Percentiles rank a stretch among this genome's conserved stretches.
These are phyloP conservation scores for Macrotrachela quadricornifera DNA, from an alignment of 1,140 invertebrate genomes.

Conservation along the genomic window DNA sequence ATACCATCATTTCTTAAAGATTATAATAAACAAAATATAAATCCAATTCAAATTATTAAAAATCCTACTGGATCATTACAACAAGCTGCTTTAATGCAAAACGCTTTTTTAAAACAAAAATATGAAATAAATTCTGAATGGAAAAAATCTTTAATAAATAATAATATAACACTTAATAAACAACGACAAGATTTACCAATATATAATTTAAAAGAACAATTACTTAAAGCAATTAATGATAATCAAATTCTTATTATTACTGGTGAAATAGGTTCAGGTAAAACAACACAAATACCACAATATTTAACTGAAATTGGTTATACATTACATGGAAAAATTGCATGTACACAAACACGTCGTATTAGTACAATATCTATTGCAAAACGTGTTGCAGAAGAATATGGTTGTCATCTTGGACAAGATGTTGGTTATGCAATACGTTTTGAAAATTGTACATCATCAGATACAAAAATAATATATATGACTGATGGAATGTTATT, in stretches of 20 bases:
- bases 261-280: slow-evolving; percentile 93
- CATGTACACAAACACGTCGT: slow-evolving; percentile 83
- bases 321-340: slow-evolving; percentile 60
- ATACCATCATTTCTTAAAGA: too few species aligned
- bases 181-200: slow-evolving; percentile 86
- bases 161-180: slow-evolving; percentile 44
- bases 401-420: slow-evolving; percentile 80
- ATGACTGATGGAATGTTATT: slow-evolving; percentile 99
- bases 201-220: slow-evolving; percentile 76
- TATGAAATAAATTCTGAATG: too few species aligned
- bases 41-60: too few species aligned
- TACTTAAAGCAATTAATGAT: slow-evolving; percentile 79
- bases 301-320: slow-evolving; percentile 90
- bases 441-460: slow-evolving; percentile 94
- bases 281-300: slow-evolving; percentile 97
- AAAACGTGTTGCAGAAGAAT: slow-evolving; percentile 92
- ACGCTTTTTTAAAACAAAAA: too few species aligned
- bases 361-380: slow-evolving; percentile 97
- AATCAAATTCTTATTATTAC: slow-evolving; percentile 98
- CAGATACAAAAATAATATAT: slow-evolving; percentile 94
- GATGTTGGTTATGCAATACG: slow-evolving; percentile 96
- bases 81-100: too few species aligned
- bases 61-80: too few species aligned
- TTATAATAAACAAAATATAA: too few species aligned
- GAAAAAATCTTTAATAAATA: too few species aligned